Conservation (phyloP, 2,888 invertebrate species). For the Operophtera brumata region DNA sequence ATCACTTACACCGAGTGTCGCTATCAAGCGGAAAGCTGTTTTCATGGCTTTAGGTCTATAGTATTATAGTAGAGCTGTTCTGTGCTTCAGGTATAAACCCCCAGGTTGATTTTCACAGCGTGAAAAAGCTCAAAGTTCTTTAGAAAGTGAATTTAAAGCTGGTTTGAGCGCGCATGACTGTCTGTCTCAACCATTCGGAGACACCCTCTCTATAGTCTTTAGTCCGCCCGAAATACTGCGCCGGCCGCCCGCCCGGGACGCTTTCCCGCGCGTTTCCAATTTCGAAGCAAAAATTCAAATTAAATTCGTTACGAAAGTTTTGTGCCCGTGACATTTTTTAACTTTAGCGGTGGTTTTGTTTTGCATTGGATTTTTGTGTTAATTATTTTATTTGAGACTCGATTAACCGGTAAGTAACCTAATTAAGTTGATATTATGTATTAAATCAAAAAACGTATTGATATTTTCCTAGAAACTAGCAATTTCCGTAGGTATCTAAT, state of each 20-base stretch:
- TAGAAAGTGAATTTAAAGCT: constrained; percentile 46
- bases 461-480: not conserved
- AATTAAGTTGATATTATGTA: not conserved
- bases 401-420: constrained; percentile 32
- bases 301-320: constrained; percentile 49
- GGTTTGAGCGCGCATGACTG: constrained; percentile 62
- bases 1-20: no score
- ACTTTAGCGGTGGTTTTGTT: constrained; percentile 21
- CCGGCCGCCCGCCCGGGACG: constrained; percentile 62
- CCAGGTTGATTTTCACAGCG: constrained; percentile 39
- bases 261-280: constrained; percentile 58
- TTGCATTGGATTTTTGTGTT: constrained; percentile 28
- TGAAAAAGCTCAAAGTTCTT: constrained; percentile 54
- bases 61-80: no score
- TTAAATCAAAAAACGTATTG: not conserved
- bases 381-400: constrained; percentile 18
- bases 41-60: no score
- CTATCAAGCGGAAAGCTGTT: no score
- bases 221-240: constrained; percentile 65
- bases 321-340: constrained; percentile 37
- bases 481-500: not conserved
- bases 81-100: constrained; percentile 25
- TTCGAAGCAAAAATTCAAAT: constrained; percentile 61
- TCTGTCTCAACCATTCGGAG: constrained; percentile 55
- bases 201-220: constrained; percentile 54